phyloP scores from a whole-genome alignment of 2,113 vertebrate species.

The Ranitomeya variabilis region DNA sequence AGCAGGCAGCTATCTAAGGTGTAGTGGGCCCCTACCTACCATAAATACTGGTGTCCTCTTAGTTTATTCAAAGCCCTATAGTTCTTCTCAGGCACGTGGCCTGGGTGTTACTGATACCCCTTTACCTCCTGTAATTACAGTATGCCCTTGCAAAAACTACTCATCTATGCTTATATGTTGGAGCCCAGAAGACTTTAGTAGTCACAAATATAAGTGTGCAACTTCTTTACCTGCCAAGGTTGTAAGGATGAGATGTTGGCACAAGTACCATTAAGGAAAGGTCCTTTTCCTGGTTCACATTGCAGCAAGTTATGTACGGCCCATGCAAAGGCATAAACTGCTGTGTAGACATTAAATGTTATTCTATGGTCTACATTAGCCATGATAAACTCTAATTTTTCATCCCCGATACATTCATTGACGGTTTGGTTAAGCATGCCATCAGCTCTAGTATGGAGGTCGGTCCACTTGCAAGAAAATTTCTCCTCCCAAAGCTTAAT shows the following conservation, averaged over 20 bases:
- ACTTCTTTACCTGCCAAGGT: conserved; percentile 53
- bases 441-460: neutral
- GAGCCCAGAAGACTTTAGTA: too few species aligned
- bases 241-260: conserved; percentile 39
- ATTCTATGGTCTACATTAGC: neutral
- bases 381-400: neutral
- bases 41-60: too few species aligned
- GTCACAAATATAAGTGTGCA: neutral
- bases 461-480: conserved; percentile 53
- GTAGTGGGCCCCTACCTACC: too few species aligned
- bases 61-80: too few species aligned
- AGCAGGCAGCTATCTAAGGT: too few species aligned
- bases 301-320: conserved; percentile 44
- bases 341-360: conserved; percentile 41
- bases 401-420: conserved; percentile 19
- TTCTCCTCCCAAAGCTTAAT: conserved; percentile 53
- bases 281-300: conserved; percentile 25
- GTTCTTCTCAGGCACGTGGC: too few species aligned
- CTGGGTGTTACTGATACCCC: too few species aligned
- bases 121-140: too few species aligned
- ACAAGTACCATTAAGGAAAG: conserved; percentile 42
- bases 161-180: too few species aligned
- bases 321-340: conserved; percentile 45
- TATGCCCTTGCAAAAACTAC: too few species aligned
- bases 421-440: neutral